Base-by-base conservation (phyloP, 2,888 invertebrate species). In the Epiblema foenella region DNA sequence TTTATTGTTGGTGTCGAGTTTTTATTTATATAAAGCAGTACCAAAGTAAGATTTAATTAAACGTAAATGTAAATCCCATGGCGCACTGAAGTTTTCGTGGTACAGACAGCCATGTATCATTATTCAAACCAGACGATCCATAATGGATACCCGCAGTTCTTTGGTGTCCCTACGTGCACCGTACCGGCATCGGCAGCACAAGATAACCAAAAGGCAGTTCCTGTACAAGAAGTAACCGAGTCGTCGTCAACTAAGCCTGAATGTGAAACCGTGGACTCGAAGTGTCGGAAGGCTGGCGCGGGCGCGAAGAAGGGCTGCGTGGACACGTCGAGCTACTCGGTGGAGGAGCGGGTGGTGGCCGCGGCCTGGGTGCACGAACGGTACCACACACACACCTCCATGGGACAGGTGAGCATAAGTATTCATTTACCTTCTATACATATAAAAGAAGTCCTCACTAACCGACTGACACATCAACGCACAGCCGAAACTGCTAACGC, bases 291-390 rank as follows among this genome's bases (percentile, higher is more conserved):
- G 24, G 1, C 62, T 17, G 33, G 42, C 7, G 17, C 15, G 0
- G 54, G 15, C 1, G 42, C 52, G 17, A 29, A 52, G 37, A 65
- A 54, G 46, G 52, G 20, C 11, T 17, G 46, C 18, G 82, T 87
- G 12, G 87, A 88, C 65, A 88, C 87, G 0, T 87, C 88, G 0
- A 84, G 77, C 46, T 88, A 85, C 56, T 89, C 86, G 2, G 85
- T 90, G 59, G 93, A 93, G 74, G 89, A 92, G 78, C 85, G 91
- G 74, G 81, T 93, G 17, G 86, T 93, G 33, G 85, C 93, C 0
- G 93, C 92, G 1, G 93, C 91, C 24, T 93, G 93, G 93, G 90
- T 93, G 33, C 93, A 93, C 71, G 93, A 93, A 78, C 85, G 89
- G 60, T 84, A 85, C 60, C 81, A 82, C 69, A 89, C 90, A 12